Percentiles rank a stretch among this genome's conserved stretches.
phyloP scores from a whole-genome alignment of 2,797 vertebrate species.

The Micromesistius poutassou region DNA sequence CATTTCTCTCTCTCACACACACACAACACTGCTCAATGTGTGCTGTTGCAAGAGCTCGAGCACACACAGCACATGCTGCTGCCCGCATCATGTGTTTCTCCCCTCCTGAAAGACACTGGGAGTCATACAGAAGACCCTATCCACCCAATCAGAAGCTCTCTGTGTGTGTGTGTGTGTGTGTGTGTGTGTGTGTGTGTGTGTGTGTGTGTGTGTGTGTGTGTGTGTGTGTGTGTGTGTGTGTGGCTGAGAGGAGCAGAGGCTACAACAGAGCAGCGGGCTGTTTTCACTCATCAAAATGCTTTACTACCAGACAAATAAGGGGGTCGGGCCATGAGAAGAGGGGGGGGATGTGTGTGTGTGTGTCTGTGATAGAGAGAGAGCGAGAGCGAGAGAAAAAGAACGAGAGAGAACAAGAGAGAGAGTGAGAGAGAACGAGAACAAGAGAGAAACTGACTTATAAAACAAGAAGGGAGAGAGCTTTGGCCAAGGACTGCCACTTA shows the following conservation, averaged over 20 bases:
- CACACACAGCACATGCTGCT: neutral
- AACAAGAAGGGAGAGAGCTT: slow-evolving; percentile 50
- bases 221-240: slow-evolving; percentile 3
- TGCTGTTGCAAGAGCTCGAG: slow-evolving; percentile 2
- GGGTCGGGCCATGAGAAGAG: slow-evolving; percentile 60
- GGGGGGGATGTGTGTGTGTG: slow-evolving; percentile 53
- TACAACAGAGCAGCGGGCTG: slow-evolving; percentile 39
- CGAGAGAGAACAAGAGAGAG: slow-evolving; percentile 12
- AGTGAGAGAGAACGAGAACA: slow-evolving; percentile 23
- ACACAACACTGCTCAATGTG: neutral
- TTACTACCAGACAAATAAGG: slow-evolving; percentile 63
- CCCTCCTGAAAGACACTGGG: too few relatives aligned
- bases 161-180: too few relatives aligned
- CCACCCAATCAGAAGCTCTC: too few relatives aligned
- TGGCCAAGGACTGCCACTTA: slow-evolving; percentile 65
- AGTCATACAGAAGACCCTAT: slow-evolving; percentile 8
- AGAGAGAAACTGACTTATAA: slow-evolving; percentile 37
- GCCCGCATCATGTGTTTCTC: too few relatives aligned
- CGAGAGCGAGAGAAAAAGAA: too few relatives aligned
- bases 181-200: neutral
- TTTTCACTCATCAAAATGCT: slow-evolving; percentile 54
- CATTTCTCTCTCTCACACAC: neutral
- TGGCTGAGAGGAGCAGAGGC: slow-evolving; percentile 35
- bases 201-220: neutral
- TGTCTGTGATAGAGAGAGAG: slow-evolving; percentile 9